Conservation (phyloP, 2,797 vertebrate species). For the Acanthurus lineatus region DNA sequence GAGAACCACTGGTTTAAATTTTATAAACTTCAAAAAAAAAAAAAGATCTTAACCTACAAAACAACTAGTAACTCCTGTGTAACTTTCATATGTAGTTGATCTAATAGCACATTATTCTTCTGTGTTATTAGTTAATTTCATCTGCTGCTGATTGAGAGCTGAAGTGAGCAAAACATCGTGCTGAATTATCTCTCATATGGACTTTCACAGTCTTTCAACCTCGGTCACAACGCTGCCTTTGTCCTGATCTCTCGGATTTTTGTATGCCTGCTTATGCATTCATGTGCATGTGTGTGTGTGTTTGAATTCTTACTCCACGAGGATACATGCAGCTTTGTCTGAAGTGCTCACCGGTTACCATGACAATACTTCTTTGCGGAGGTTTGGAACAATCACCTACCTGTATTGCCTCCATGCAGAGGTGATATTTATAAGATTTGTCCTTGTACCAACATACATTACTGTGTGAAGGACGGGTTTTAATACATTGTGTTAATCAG, state of each 20-base stretch:
- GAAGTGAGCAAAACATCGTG: not conserved
- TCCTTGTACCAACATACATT: slow-evolving; percentile 59
- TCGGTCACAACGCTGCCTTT: not conserved
- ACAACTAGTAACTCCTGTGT: too few species aligned
- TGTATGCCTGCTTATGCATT: slow-evolving; percentile 18
- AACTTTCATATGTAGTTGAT: not conserved
- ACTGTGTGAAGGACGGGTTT: slow-evolving; percentile 11
- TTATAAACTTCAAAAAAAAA: not conserved
- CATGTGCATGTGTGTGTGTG: slow-evolving; percentile 13
- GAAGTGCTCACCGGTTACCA: slow-evolving; percentile 82
- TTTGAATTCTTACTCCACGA: slow-evolving; percentile 40
- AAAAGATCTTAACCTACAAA: too few species aligned
- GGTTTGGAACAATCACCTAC: slow-evolving; percentile 77
- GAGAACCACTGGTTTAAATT: not conserved
- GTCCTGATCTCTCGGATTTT: slow-evolving; percentile 2
- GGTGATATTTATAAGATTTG: slow-evolving; percentile 65
- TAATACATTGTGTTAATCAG: slow-evolving; percentile 55
- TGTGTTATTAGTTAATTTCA: not conserved
- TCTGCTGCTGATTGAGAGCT: not conserved
- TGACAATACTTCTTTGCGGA: slow-evolving; percentile 79
- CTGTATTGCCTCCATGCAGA: slow-evolving; percentile 51
- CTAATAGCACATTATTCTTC: not conserved
- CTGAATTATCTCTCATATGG: slow-evolving; percentile 20
- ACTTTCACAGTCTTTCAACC: slow-evolving; percentile 20
- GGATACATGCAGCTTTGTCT: slow-evolving; percentile 65